Evolutionary conservation across 2,888 invertebrate genomes (phyloP), one percentile per base, ranked within the genome.

Genomic region (Yponomeuta malinellus): DNA sequence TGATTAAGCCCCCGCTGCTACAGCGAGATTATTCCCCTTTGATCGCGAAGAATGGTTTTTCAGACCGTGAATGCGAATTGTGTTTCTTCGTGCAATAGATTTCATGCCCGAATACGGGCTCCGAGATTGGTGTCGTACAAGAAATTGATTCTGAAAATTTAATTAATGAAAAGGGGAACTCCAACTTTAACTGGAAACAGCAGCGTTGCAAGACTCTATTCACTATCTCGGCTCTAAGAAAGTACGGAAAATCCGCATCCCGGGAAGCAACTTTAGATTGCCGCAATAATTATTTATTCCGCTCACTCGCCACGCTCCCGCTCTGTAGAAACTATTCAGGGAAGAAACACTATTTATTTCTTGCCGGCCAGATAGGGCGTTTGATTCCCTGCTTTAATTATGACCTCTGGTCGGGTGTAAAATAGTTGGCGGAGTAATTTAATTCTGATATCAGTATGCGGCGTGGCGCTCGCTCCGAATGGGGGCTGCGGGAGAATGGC

Each of bases 261-360:
- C 77, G 81, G 81, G 81, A 79, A 71, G 81, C 82, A 88, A 89
- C 86, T 89, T 88, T 83, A 87, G 86, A 89, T 90, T 85, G 87
- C 84, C 83, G 84, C 87, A 85, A 88, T 89, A 90, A 91, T 92
- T 91, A 92, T 90, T 91, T 90, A 92, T 92, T 92, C 92, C 86
- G 88, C 89, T 91, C 92, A 90, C 90, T 89, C 86, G 82, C 87
- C 80, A 78, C 79, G 63, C 65, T 63, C 83, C 84, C 85, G 86
- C 81, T 87, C 83, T 78, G 79, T 78, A 74, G 83, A 81, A 87
- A 90, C 92, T 89, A 90, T 91, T 91, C 89, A 91, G 78, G 79
- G 86, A 87, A 88, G 90, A 89, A 91, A 90, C 87, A 88, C 89
- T 87, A 90, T 90, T 90, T 87, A 90, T 90, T 90, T 88, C 90